Evolutionary conservation across 2,113 vertebrate genomes (phyloP).

Genomic region (Laticauda colubrina): DNA sequence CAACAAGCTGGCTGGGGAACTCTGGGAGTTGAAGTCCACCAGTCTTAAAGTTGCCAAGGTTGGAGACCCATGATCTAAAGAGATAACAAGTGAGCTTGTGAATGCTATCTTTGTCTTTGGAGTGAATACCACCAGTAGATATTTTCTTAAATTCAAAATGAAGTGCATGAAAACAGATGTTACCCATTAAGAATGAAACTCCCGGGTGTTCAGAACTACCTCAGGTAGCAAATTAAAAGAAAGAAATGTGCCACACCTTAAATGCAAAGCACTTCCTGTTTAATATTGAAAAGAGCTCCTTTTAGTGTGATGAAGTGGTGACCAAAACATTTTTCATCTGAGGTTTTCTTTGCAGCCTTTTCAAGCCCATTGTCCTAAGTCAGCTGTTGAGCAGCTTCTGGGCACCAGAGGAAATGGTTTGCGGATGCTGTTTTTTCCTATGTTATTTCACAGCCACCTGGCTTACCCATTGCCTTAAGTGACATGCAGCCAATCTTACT

Average conservation of each 20-base stretch:
- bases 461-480: background rate
- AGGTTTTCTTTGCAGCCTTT: background rate
- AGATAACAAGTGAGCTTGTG: background rate
- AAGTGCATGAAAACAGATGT: background rate
- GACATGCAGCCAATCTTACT: background rate
- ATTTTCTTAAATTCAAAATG: background rate
- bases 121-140: background rate
- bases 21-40: too few relatives aligned
- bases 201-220: background rate
- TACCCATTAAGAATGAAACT: background rate
- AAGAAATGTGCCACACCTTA: slow-evolving; percentile 12
- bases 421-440: background rate
- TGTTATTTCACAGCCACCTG: slow-evolving; percentile 5
- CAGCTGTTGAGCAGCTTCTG: slow-evolving; percentile 4
- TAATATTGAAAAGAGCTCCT: slow-evolving; percentile 15
- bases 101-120: background rate
- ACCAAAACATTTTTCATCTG: background rate
- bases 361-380: background rate
- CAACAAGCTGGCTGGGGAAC: too few relatives aligned
- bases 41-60: too few relatives aligned
- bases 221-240: background rate
- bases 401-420: background rate
- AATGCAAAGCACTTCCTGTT: slow-evolving; percentile 38
- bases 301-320: accelerated
- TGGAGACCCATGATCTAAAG: background rate